Conservation (phyloP, 1,140 invertebrate species). For the Aethina tumida region DNA sequence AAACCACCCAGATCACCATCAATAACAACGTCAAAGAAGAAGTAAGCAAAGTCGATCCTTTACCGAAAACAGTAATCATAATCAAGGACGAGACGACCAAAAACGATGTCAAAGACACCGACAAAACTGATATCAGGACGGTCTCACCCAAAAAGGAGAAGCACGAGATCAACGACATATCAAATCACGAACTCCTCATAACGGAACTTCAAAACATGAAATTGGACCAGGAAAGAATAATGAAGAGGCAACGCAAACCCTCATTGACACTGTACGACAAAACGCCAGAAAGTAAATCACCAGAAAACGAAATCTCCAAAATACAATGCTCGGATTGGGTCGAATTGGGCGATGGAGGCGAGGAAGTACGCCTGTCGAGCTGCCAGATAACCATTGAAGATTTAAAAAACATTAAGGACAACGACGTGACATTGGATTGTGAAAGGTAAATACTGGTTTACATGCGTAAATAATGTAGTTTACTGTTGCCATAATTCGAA, state of each 20-base stretch:
- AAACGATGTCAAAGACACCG: conserved; percentile 7
- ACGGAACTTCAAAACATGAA: conserved; percentile 46
- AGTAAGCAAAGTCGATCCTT: conserved; percentile 7
- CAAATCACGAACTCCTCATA: conserved; percentile 48
- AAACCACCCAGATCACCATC: conserved; percentile 1
- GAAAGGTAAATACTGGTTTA: too few species aligned
- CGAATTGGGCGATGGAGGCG: conserved; percentile 34
- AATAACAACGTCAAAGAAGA: too few species aligned
- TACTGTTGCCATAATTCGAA: too few species aligned
- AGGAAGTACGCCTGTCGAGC: conserved; percentile 36
- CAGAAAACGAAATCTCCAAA: conserved; percentile 23
- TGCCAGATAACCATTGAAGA: conserved; percentile 38
- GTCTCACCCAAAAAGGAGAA: too few species aligned
- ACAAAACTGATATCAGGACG: conserved; percentile 10
- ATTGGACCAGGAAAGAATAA: conserved; percentile 35
- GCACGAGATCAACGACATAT: conserved; percentile 43
- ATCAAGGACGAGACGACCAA: conserved; percentile 6
- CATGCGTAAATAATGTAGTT: too few species aligned
- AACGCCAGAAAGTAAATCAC: conserved; percentile 15
- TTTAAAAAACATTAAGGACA: conserved; percentile 10
- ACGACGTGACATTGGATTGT: conserved; percentile 17
- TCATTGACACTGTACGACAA: conserved; percentile 21
- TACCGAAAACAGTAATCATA: too few species aligned
- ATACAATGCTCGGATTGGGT: conserved; percentile 39
- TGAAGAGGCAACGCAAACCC: conserved; percentile 30